Base-by-base conservation (phyloP, 1,140 invertebrate genomes). In the Drosophila ohnishii region DNA sequence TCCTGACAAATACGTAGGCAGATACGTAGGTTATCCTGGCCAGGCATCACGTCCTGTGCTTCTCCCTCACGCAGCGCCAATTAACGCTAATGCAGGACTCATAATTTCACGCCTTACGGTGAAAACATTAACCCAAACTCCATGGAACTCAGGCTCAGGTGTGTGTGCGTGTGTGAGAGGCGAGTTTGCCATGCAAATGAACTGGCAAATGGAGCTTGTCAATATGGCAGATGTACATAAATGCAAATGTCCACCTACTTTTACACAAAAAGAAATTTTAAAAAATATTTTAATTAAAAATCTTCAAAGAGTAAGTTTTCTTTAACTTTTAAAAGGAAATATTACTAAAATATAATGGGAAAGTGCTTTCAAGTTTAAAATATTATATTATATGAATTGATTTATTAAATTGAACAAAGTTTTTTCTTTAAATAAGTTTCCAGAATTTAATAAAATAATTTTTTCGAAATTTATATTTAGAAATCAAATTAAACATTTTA, bases 191-290 rank as follows among this genome's bases (percentile, higher is more conserved):
- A 83, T 79, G 80, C 80, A 81, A 80, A 80, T 78, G 40, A 70
- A 70, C 37, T 57, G 78, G 70, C 82, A 87, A 87, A 87, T 87
- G 84, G 73, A 78, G 80, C 80, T 44, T 78, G 80, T 87, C 80
- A 88, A 79, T 87, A 37, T 55, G 65, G 61, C 59, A 61, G 63
- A 19, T 64, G 62, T 40, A n/a, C n/a, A n/a, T n/a, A 73, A 78
- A 45, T 83, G 80, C 50, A 53, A 35, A 53, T 53, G 50, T 53
- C 50, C 50, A 35, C 16, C 16, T 19, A 22, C 16, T 8, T 9
- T 35, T 53, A 22, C 50, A 53, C 50, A 22, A 0, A 0, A 22
- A 53, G 32, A 53, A 51, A 47, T 40, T 42, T 4, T 4, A 16
- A 16, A 9, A 16, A 32, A 7, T 7, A 7, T 7, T 6, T 5